Conservation (phyloP, 2,113 vertebrate genomes). For the Hemiscyllium ocellatum region DNA sequence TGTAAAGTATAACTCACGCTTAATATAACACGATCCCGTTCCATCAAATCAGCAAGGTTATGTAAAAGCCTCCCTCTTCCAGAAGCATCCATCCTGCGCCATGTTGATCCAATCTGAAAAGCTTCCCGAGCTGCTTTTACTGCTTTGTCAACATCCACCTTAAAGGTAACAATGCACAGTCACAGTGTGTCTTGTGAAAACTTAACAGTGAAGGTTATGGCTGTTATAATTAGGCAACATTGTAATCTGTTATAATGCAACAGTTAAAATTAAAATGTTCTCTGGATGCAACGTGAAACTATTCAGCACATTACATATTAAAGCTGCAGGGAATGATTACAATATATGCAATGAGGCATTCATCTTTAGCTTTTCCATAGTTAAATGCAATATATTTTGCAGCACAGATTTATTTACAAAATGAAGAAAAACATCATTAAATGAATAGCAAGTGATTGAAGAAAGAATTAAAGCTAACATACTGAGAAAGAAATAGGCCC, state of each 20-base stretch:
- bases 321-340: neutral
- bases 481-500: neutral
- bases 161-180: neutral
- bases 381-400: neutral
- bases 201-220: neutral
- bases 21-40: conserved; percentile 66
- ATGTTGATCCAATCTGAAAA: conserved; percentile 73
- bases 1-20: conserved; percentile 60
- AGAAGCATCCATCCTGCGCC: conserved; percentile 80
- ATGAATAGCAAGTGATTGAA: neutral
- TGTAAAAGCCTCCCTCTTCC: conserved; percentile 65
- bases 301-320: neutral
- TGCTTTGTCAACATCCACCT: conserved; percentile 74
- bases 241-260: neutral
- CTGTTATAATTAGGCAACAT: neutral
- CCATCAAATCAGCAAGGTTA: conserved; percentile 72
- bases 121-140: conserved; percentile 73
- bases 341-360: neutral
- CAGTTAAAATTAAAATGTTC: neutral
- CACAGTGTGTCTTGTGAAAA: neutral
- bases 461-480: neutral
- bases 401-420: neutral
- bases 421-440: neutral
- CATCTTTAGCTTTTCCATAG: neutral
- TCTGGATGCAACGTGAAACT: neutral